Conservation (phyloP, 2,113 vertebrate genomes). For the Lanius ludovicianus region DNA sequence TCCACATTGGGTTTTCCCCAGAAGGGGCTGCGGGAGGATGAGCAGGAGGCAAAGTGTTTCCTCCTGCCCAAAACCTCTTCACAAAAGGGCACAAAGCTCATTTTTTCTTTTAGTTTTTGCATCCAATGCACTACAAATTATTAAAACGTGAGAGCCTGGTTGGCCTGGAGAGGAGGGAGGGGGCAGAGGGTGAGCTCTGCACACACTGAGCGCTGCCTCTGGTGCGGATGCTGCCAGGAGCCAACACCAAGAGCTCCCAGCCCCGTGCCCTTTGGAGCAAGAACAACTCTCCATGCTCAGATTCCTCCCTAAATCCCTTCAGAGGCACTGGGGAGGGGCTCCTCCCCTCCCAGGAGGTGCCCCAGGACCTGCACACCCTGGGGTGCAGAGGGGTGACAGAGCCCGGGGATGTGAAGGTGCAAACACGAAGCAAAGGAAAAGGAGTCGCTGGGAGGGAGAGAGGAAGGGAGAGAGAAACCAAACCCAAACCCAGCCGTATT, state of each 20-base stretch:
- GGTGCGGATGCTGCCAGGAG: rapidly evolving
- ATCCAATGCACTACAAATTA: neutral
- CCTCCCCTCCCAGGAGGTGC: neutral
- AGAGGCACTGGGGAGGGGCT: neutral
- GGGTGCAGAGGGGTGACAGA: neutral
- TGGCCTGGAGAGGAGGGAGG: neutral
- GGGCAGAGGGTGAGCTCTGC: neutral
- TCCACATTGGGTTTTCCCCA: neutral
- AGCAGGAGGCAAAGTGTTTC: neutral
- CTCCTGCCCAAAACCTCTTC: neutral
- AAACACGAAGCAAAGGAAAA: neutral
- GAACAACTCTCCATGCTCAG: neutral
- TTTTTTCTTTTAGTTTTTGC: neutral
- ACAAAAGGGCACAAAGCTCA: neutral
- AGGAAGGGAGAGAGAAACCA: neutral
- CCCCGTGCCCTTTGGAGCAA: neutral
- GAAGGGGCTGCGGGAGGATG: neutral
- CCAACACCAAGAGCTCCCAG: rapidly evolving
- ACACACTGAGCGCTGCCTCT: rapidly evolving
- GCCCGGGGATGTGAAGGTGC: neutral
- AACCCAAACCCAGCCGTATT: neutral
- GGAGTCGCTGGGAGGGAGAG: neutral
- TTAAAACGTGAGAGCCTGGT: neutral
- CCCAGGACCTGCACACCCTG: rapidly evolving
- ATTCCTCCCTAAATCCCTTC: neutral